phyloP scores from a whole-genome alignment of 2,888 invertebrate genomes.

The Sphaerophoria rueppellii region DNA sequence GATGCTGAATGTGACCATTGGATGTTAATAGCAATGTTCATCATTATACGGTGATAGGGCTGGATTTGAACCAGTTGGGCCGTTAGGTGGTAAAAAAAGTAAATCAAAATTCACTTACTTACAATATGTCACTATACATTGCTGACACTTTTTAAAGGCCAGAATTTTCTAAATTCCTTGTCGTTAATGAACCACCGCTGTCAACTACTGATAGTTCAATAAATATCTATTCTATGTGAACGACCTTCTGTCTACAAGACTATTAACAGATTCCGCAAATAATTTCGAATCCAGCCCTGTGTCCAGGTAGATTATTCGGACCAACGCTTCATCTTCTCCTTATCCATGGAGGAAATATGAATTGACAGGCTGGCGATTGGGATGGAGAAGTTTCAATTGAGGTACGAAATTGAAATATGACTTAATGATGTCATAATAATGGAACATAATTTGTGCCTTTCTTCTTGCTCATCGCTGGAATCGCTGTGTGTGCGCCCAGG shows the following conservation, averaged over 20 bases:
- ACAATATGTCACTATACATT: too few species aligned
- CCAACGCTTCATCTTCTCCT: constrained; percentile 7
- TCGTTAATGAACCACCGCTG: too few species aligned
- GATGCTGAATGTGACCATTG: constrained; percentile 46
- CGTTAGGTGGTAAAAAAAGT: background rate
- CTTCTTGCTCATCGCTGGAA: constrained; percentile 42
- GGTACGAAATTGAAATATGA: constrained; percentile 73
- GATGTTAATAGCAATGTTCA: constrained; percentile 61
- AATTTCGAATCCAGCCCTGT: constrained; percentile 7
- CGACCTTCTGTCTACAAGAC: too few species aligned
- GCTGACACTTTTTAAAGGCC: too few species aligned
- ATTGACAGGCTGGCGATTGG: constrained; percentile 54
- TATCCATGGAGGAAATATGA: constrained; percentile 40
- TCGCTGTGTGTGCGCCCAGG: background rate
- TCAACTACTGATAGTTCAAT: too few species aligned
- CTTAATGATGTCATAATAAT: constrained; percentile 74
- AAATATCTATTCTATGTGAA: too few species aligned
- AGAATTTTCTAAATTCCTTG: too few species aligned
- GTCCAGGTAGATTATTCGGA: constrained; percentile 1
- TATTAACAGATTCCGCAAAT: background rate
- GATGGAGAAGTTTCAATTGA: constrained; percentile 63
- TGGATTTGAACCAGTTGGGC: background rate
- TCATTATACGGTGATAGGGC: constrained; percentile 41
- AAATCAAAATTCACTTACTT: too few species aligned
- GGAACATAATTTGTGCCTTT: constrained; percentile 69